Percentiles rank a stretch among this genome's conserved stretches.
Conservation (phyloP, 2,113 vertebrate genomes). For the Heloderma charlesbogerti region DNA sequence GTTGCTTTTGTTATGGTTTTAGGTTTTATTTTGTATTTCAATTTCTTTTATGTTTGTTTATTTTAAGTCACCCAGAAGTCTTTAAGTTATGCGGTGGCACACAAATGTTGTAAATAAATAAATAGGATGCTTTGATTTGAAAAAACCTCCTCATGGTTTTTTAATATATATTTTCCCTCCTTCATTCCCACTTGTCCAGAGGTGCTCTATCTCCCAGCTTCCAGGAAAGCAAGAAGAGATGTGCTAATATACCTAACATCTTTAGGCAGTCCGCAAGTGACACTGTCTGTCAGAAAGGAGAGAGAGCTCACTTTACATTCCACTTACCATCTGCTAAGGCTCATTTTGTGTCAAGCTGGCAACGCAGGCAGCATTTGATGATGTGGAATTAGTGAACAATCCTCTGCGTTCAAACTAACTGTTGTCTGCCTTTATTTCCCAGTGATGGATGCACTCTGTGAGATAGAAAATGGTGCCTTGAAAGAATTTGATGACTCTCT, state of each 20-base stretch:
- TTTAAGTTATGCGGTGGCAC: no score
- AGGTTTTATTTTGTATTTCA: no score
- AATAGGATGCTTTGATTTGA: neutral
- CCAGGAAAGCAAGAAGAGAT: accelerated
- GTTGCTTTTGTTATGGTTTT: no score
- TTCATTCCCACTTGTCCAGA: conserved; percentile 2
- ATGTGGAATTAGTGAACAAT: conserved; percentile 14
- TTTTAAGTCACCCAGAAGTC: no score
- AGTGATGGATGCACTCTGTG: neutral
- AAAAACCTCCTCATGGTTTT: neutral
- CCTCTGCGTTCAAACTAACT: conserved; percentile 23
- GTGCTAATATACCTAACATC: neutral
- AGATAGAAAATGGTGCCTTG: neutral
- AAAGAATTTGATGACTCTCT: neutral
- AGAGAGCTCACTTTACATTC: conserved; percentile 50
- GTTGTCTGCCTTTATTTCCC: conserved; percentile 14
- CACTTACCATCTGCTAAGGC: conserved; percentile 61
- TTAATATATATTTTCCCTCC: neutral
- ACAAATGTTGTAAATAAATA: no score
- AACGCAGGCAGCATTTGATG: conserved; percentile 26
- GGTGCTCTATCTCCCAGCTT: conserved; percentile 5
- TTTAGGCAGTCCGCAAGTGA: conserved; percentile 16
- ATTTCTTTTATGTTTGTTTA: no score
- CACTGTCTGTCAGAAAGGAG: conserved; percentile 31
- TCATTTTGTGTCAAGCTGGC: conserved; percentile 59